Base-by-base conservation (phyloP, 1,140 invertebrate genomes). In the Panonychus citri region DNA sequence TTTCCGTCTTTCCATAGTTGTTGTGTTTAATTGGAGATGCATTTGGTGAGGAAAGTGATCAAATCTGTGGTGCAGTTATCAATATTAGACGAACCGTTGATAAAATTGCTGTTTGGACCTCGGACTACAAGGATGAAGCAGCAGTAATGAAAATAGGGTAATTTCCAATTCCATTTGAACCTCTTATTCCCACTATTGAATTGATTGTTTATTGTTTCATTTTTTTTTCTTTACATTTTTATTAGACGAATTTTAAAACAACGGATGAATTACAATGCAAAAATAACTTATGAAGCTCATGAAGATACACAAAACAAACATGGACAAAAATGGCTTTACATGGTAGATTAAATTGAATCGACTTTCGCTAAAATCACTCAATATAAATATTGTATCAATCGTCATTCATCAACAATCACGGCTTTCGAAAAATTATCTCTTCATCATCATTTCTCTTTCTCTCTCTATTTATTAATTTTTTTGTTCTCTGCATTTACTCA, bases 11-110 rank as follows among this genome's bases (percentile, higher is more conserved):
- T 19, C 10, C 19, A n/a, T n/a, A 46, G 59, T 34, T 57, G 3
- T 46, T 60, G n/a, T 55, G 53, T 37, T 21, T 60, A 15, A 60
- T 60, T 43, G 59, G 59, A 10, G 59, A 60, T 46, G 54, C 43
- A 5, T 60, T 60, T 39, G 59, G 50, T 13, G 53, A 55, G 8
- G 53, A 55, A 13, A 60, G 53, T 26, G 59, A 60, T 37, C 40
- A 58, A 19, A 50, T 60, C 46, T 60, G 59, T 28, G 59, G 59
- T 27, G 57, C 48, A 51, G 60, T 60, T n/a, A 24, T 57, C 17
- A 59, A 51, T 42, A 53, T 56, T 12, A 40, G 58, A 40, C 3
- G 26, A 21, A 54, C n/a, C 27, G 28, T 42, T 3, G 56, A 57
- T 48, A 51, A 40, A 50, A 57, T 60, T 25, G 37, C 57, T 30